phyloP scores from a whole-genome alignment of 2,113 vertebrate genomes.

The Pitta sordida region DNA sequence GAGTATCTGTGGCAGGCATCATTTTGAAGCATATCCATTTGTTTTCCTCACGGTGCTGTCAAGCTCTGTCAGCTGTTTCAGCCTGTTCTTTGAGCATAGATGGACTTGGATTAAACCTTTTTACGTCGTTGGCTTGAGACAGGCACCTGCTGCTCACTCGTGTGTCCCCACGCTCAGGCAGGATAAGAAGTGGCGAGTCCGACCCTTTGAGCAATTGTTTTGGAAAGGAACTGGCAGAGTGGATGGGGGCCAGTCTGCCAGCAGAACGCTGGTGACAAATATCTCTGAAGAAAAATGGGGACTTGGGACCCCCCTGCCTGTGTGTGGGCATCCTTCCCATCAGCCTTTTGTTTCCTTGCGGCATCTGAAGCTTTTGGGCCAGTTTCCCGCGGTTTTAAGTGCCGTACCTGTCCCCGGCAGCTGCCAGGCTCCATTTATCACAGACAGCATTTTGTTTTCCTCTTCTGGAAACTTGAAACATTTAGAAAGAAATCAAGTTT shows the following conservation, averaged over 20 bases:
- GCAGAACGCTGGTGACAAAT: not conserved
- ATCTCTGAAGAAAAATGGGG: not conserved
- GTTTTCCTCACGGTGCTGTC: accelerated
- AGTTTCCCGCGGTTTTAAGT: not conserved
- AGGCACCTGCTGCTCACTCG: not conserved
- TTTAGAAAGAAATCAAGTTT: not conserved
- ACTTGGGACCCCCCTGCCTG: not conserved
- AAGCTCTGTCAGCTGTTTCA: not conserved
- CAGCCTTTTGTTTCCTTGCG: not conserved
- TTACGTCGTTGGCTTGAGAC: not conserved
- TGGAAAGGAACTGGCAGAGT: not conserved
- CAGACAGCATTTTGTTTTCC: not conserved
- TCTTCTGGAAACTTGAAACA: not conserved
- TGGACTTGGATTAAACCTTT: not conserved
- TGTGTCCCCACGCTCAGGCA: not conserved
- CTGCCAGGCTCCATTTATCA: constrained; percentile 20
- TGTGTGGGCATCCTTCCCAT: constrained; percentile 10
- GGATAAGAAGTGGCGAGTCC: accelerated
- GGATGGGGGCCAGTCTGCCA: not conserved
- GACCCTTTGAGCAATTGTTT: not conserved
- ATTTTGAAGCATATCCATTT: not conserved
- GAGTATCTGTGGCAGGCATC: not conserved
- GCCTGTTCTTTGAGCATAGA: not conserved
- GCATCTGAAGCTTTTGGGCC: not conserved
- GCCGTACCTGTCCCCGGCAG: not conserved